Evolutionary conservation across 2,113 vertebrate species (phyloP).

Genomic region (Neodontobutis hainanensis): DNA sequence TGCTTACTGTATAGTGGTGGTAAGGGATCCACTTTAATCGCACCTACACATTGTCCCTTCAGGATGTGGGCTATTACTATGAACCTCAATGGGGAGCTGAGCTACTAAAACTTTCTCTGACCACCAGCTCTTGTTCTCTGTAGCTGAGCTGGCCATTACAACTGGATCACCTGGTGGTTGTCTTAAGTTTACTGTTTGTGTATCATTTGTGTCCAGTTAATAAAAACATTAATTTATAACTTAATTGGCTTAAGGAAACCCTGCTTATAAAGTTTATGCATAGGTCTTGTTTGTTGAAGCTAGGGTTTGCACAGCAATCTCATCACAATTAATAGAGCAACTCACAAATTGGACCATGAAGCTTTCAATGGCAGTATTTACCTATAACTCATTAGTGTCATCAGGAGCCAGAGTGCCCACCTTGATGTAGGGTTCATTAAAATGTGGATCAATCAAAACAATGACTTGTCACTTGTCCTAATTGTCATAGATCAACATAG

Average conservation of each 20-base stretch:
- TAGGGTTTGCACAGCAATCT: too few species aligned
- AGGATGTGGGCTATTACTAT: neutral
- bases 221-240: neutral
- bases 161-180: neutral
- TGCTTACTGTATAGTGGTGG: conserved; percentile 3
- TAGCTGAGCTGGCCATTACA: neutral
- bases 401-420: too few species aligned
- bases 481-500: neutral
- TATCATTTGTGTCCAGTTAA: neutral
- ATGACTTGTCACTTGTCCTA: neutral
- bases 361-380: too few species aligned
- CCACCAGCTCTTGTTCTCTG: neutral
- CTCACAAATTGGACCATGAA: too few species aligned
- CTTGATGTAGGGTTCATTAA: neutral
- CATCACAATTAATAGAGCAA: too few species aligned
- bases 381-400: too few species aligned
- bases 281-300: too few species aligned
- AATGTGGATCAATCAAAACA: neutral
- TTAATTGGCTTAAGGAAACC: conserved; percentile 1
- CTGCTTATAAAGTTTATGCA: too few species aligned
- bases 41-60: neutral
- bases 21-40: conserved; percentile 10
- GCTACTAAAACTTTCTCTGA: neutral
- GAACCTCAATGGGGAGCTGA: neutral
- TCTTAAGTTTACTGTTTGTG: too few species aligned